phyloP scores from a whole-genome alignment of 1,140 invertebrate genomes.

The Teleogryllus occipitalis region DNA sequence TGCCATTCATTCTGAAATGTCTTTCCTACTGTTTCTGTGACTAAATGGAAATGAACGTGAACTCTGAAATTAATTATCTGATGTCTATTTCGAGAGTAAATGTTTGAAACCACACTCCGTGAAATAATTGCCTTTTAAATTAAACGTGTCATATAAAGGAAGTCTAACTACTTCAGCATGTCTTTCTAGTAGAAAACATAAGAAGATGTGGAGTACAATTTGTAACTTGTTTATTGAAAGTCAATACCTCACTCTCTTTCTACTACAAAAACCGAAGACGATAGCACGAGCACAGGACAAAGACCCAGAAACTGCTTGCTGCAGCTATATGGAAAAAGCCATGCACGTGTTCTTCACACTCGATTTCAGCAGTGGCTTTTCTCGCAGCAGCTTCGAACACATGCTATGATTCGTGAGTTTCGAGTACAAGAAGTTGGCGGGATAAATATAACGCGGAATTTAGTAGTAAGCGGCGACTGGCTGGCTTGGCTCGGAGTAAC shows the following conservation, averaged over 20 bases:
- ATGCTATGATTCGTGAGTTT: not conserved
- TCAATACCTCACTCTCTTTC: not conserved
- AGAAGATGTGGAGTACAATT: too few relatives aligned
- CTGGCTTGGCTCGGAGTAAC: not conserved
- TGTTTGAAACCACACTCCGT: too few relatives aligned
- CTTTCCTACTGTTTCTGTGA: too few relatives aligned
- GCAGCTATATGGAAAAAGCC: not conserved
- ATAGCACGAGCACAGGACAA: not conserved
- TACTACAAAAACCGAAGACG: not conserved
- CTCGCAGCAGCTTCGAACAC: not conserved
- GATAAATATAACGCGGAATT: conserved; percentile 5
- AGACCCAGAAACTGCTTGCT: not conserved
- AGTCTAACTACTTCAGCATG: too few relatives aligned
- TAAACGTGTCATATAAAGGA: too few relatives aligned
- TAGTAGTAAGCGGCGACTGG: not conserved
- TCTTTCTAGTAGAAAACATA: too few relatives aligned
- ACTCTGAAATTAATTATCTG: too few relatives aligned
- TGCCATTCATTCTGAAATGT: too few relatives aligned
- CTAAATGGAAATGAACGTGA: too few relatives aligned
- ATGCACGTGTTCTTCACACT: not conserved
- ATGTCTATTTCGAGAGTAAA: too few relatives aligned
- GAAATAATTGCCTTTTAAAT: too few relatives aligned
- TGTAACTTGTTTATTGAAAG: not conserved
- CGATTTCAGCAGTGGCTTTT: not conserved
- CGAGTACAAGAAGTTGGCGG: not conserved